Evolutionary conservation across 92 coral and sea anemone species (phyloP), one percentile per base, ranked within the genome.

Genomic region (Montipora capitata): DNA sequence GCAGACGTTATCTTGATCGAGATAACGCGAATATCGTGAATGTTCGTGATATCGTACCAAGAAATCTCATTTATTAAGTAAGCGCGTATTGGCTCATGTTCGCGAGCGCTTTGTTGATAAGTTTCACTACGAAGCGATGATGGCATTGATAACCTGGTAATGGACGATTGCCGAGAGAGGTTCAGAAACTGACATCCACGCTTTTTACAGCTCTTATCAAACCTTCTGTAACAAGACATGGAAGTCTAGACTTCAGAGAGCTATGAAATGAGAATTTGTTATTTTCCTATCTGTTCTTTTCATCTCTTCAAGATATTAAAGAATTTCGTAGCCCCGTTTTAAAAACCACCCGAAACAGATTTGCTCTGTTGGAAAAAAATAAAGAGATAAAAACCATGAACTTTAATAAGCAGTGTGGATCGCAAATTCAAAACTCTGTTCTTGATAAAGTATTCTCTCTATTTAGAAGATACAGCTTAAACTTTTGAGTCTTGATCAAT

Each of bases 1-100:
- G 52, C 10, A 5, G 40, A 64, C n/a, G 27, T 83, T 83, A 83
- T 83, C 87, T 83, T 58, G 87, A 83, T 83, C 45, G n/a, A 83
- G 87, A 83, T 83, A 83, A 73, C 79, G 45, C 44, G 44, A 57
- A 72, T 72, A 79, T 17, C 74, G 87, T 71, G 72, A 72, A 72
- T 72, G 80, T 83, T 73, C 63, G 45, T 70, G 59, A 83, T 72
- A 83, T 83, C 87, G 63, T 35, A 20, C 52, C 12, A 61, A 40
- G 15, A 74, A 72, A 83, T 83, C 87, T 58, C 59, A 35, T 72
- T 83, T 62, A 72, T 83, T 71, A 83, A 81, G 45, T 56, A 39
- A 71, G 39, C 72, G 87, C 87, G 87, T 73, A 83, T 83, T 83
- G 87, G 87, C 49, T 67, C 59, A 45, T 4, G 12, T 41, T 38